A percentile compares a stretch with the other conserved stretches of the same genome.
phyloP scores from a whole-genome alignment of 2,888 invertebrate species.

The Biston stratarius region DNA sequence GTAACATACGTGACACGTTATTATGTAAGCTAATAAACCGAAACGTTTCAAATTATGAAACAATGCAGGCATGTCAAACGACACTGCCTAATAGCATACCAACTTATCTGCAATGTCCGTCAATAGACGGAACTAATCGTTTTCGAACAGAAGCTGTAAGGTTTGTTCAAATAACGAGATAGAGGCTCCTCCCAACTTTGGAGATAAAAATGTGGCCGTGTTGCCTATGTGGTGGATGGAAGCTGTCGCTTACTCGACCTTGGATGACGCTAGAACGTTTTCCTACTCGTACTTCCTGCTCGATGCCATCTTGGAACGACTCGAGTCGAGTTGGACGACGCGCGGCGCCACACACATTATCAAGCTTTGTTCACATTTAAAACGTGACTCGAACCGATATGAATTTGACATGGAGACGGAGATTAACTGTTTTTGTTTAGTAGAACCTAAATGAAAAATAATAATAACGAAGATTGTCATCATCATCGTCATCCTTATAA shows the following conservation, averaged over 20 bases:
- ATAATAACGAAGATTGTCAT: constrained; percentile 1
- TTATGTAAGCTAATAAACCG: constrained; percentile 54
- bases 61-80: constrained; percentile 67
- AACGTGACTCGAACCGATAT: constrained; percentile 39
- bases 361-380: constrained; percentile 41
- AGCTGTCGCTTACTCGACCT: constrained; percentile 72
- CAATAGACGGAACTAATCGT: not conserved
- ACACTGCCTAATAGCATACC: constrained; percentile 59
- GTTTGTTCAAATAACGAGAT: not conserved
- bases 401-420: constrained; percentile 25
- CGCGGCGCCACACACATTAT: constrained; percentile 54
- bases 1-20: constrained; percentile 37
- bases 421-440: constrained; percentile 14
- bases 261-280: constrained; percentile 81
- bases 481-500: no score
- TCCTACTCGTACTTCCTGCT: constrained; percentile 83
- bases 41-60: constrained; percentile 70
- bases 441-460: not conserved
- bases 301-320: constrained; percentile 74
- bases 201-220: not conserved
- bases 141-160: not conserved
- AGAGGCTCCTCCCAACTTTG: not conserved
- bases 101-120: not conserved
- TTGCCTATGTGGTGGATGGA: constrained; percentile 61
- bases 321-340: constrained; percentile 56